phyloP scores from a whole-genome alignment of 2,797 vertebrate species.

The Rhinatrema bivittatum region DNA sequence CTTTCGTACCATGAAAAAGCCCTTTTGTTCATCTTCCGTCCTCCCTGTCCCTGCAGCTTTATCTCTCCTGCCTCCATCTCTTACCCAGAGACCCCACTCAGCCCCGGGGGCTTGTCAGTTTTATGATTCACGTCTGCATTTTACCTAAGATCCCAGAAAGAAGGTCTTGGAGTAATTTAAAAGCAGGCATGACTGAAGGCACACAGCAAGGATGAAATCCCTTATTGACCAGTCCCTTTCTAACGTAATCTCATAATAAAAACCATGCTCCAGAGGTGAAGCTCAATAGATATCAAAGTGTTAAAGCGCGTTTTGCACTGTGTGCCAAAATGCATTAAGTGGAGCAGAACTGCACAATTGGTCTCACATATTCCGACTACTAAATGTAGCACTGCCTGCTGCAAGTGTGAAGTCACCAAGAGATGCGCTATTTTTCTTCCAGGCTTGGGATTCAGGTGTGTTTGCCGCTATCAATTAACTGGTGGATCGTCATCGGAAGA shows the following conservation, averaged over 20 bases:
- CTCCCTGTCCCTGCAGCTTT: slow-evolving; percentile 46
- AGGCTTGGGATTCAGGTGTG: slow-evolving; percentile 28
- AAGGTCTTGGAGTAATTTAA: slow-evolving; percentile 56
- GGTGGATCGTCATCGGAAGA: slow-evolving; percentile 19
- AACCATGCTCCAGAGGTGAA: slow-evolving; percentile 45
- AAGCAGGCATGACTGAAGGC: slow-evolving; percentile 57
- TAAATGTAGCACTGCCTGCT: slow-evolving; percentile 29
- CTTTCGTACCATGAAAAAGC: no score
- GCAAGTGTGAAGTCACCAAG: slow-evolving; percentile 31
- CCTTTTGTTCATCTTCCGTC: slow-evolving; percentile 47
- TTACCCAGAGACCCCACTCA: slow-evolving; percentile 30
- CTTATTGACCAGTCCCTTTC: slow-evolving; percentile 58
- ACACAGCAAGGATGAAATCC: slow-evolving; percentile 46
- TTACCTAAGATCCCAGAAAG: slow-evolving; percentile 45
- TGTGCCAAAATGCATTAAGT: slow-evolving; percentile 39
- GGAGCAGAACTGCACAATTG: slow-evolving; percentile 39
- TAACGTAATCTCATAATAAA: slow-evolving; percentile 64
- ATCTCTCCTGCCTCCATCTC: slow-evolving; percentile 46
- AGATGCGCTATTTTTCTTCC: slow-evolving; percentile 30
- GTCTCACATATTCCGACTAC: slow-evolving; percentile 26
- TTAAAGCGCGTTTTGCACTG: slow-evolving; percentile 42
- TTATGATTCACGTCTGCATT: slow-evolving; percentile 61
- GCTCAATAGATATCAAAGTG: slow-evolving; percentile 44
- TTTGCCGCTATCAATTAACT: slow-evolving; percentile 36
- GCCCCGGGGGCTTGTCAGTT: slow-evolving; percentile 54